Evolutionary conservation across 2,797 vertebrate genomes (phyloP).

Genomic region (Pseudochromis fuscus): DNA sequence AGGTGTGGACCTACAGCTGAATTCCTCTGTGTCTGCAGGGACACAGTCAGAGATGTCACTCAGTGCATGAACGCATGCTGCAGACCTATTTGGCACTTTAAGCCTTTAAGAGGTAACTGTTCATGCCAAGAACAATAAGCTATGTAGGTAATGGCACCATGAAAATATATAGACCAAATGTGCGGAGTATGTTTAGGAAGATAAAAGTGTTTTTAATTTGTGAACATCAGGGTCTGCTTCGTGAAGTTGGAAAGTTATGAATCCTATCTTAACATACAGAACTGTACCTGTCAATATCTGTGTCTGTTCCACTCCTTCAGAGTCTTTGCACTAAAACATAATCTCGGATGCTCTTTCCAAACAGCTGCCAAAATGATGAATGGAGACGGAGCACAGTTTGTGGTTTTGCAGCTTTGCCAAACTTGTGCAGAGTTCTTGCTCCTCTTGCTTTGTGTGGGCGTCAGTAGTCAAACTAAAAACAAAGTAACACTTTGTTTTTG

Average conservation of each 20-base stretch:
- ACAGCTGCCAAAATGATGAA: conserved; percentile 66
- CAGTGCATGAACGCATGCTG: conserved; percentile 56
- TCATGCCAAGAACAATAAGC: conserved; percentile 65
- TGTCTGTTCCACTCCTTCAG: conserved; percentile 6
- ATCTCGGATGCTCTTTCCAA: conserved; percentile 42
- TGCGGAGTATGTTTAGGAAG: conserved; percentile 16
- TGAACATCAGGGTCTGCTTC: background rate
- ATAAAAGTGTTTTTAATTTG: no score
- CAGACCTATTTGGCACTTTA: conserved; percentile 49
- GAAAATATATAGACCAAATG: conserved; percentile 44
- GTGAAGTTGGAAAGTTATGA: conserved; percentile 8
- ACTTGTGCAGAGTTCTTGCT: conserved; percentile 44
- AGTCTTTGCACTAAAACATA: conserved; percentile 40
- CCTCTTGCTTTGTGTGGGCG: no score
- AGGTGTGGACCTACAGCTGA: conserved; percentile 49
- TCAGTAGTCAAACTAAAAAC: conserved; percentile 39
- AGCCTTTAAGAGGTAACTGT: conserved; percentile 43
- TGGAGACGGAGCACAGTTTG: conserved; percentile 52
- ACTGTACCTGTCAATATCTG: conserved; percentile 6
- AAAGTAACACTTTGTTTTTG: conserved; percentile 31
- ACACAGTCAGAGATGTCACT: conserved; percentile 59
- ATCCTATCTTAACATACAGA: conserved; percentile 3
- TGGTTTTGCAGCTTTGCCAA: conserved; percentile 63
- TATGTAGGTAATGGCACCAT: conserved; percentile 30
- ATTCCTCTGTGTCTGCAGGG: conserved; percentile 47